These are phyloP conservation scores for Silvanus unidentatus DNA, from an alignment of 2,888 invertebrate species.

Conservation along the genomic window DNA sequence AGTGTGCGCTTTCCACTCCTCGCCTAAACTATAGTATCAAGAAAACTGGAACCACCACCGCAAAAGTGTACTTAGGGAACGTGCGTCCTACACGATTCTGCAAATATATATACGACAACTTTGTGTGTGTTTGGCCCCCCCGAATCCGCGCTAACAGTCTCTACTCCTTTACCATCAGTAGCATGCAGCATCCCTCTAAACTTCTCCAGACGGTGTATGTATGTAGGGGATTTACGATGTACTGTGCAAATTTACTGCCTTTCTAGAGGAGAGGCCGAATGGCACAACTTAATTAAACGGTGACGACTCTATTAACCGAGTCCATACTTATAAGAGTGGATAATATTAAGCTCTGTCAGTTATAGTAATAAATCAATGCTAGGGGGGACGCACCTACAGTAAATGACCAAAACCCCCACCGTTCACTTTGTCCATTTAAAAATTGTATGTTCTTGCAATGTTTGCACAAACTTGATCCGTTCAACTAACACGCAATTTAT, in stretches of 20 bases:
- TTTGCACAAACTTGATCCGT: constrained; percentile 1
- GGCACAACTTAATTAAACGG: constrained; percentile 25
- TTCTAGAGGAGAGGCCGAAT: no score
- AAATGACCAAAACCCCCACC: neutral
- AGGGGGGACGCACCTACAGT: no score
- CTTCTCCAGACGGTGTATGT: constrained; percentile 1
- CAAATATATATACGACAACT: constrained; percentile 13
- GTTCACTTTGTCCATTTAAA: no score
- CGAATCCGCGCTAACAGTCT: no score
- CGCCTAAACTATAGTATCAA: no score
- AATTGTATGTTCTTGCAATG: no score
- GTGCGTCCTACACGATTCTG: constrained; percentile 17
- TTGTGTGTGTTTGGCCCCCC: constrained; percentile 11
- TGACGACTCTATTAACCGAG: constrained; percentile 23
- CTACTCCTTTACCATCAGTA: no score
- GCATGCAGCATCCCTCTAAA: constrained; percentile 6
- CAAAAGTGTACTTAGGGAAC: constrained; percentile 11
- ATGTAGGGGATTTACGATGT: constrained; percentile 9
- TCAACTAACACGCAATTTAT: constrained; percentile 5
- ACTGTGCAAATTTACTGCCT: constrained; percentile 6
- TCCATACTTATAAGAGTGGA: no score
- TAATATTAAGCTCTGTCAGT: no score
- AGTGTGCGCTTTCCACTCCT: no score
- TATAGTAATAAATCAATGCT: no score
- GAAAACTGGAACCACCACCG: constrained; percentile 16